These are phyloP conservation scores for Teleiodes luculella DNA, from an alignment of 2,888 invertebrate genomes.

Conservation along the genomic window DNA sequence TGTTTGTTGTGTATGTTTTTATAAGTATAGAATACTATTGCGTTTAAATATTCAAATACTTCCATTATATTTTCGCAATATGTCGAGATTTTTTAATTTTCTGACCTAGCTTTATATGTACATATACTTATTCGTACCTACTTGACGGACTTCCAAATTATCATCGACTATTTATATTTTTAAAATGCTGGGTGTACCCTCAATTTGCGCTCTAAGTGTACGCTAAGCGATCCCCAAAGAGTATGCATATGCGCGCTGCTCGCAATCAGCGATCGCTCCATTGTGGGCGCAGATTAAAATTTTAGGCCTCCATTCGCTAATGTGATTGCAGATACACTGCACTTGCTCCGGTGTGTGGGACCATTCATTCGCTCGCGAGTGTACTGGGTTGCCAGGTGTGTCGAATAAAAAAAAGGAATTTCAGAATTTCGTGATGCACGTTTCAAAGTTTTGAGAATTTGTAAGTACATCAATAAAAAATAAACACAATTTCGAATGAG, in stretches of 20 bases:
- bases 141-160: too few species aligned
- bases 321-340: slow-evolving; percentile 71
- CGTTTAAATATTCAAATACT: too few species aligned
- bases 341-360: neutral
- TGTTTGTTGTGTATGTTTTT: too few species aligned
- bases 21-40: too few species aligned
- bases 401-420: neutral
- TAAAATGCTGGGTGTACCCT: neutral
- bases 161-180: neutral
- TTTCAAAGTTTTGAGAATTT: too few species aligned
- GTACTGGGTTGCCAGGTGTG: neutral
- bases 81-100: too few species aligned
- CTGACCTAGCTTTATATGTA: too few species aligned
- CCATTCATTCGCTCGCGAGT: neutral
- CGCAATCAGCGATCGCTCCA: slow-evolving; percentile 60
- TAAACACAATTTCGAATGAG: too few species aligned
- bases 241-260: slow-evolving; percentile 75
- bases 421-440: too few species aligned
- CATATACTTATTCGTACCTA: too few species aligned
- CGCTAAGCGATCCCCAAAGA: slow-evolving; percentile 76
- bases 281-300: slow-evolving; percentile 76
- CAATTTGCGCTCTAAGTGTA: slow-evolving; percentile 43
- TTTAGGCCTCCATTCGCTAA: slow-evolving; percentile 77
- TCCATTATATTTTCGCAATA: too few species aligned
- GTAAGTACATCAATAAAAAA: too few species aligned